These are phyloP conservation scores for Myiozetetes cayanensis DNA, from an alignment of 2,113 vertebrate genomes.

Conservation along the genomic window DNA sequence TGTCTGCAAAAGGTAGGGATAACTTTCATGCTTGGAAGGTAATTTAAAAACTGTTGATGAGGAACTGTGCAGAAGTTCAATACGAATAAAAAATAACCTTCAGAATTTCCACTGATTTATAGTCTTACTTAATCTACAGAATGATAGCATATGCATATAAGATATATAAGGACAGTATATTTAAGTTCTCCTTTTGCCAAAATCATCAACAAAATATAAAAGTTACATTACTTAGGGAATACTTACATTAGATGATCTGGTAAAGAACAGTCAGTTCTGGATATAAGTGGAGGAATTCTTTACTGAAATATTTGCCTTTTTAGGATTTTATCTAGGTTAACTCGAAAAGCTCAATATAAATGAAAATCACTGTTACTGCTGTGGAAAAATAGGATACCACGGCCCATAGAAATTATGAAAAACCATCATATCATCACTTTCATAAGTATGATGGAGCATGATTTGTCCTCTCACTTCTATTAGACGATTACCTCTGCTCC, in stretches of 20 bases:
- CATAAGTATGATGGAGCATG: neutral
- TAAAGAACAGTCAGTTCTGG: neutral
- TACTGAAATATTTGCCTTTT: neutral
- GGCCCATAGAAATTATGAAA: neutral
- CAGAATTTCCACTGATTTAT: neutral
- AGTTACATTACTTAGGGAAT: neutral
- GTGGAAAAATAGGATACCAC: neutral
- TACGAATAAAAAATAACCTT: neutral
- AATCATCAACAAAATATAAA: neutral
- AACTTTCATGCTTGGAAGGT: neutral
- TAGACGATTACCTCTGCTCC: neutral
- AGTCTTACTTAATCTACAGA: neutral
- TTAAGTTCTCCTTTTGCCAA: neutral
- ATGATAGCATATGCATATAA: neutral
- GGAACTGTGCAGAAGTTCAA: neutral
- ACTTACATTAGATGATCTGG: neutral
- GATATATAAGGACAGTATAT: neutral
- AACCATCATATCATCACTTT: neutral
- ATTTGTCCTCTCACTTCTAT: neutral
- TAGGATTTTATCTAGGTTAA: neutral
- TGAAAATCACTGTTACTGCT: neutral
- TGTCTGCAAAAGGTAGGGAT: neutral
- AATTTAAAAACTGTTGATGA: neutral
- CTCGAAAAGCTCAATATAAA: neutral
- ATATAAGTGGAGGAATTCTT: neutral